Base-by-base conservation (phyloP, 2,797 vertebrate species). In the Melanotaenia pygmaea region DNA sequence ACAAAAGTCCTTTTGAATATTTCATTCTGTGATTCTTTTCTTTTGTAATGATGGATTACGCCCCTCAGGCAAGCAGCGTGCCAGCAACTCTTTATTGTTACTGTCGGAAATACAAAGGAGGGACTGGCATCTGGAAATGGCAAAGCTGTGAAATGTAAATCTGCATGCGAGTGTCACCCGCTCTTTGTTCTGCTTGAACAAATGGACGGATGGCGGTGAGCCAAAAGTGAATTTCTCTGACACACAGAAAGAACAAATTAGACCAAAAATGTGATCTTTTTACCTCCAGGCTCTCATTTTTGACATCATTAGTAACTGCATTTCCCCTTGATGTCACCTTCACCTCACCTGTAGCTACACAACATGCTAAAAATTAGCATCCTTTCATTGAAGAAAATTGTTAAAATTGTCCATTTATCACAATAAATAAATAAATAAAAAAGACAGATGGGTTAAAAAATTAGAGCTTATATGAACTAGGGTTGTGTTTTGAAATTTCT, bases 121-220 rank as follows among this genome's bases (percentile, higher is more conserved):
- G 82, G 83, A 86, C 75, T 82, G 86, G 87, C 86, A 88, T 89
- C 81, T 88, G 84, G 76, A 89, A 92, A 86, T 68, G 79, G 83
- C 80, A 81, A 83, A 72, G 86, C 82, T 81, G 73, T 80, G 82
- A 91, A 90, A 89, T 87, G 84, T 82, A 89, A 88, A 88, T 90
- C 82, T 84, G 76, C 68, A 69, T 81, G 81, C 67, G 85, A 84
- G 81, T 63, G 74, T 86, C 86, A 89, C 79, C 26, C 66, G 37
- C 10, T 70, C 82, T 86, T 88, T 89, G 86, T 91, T 89, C 81
- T 75, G 83, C 83, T 56, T 38, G n/a, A 84, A 86, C 83, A 90
- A 91, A 91, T 86, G 88, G 78, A 70, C 72, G 9, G 78, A 70
- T 62, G 79, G 78, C 68, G 8, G 58, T 16, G 54, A 83, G 84